Evolutionary conservation across 2,113 vertebrate species (phyloP).

Genomic region (Hyaena hyaena): DNA sequence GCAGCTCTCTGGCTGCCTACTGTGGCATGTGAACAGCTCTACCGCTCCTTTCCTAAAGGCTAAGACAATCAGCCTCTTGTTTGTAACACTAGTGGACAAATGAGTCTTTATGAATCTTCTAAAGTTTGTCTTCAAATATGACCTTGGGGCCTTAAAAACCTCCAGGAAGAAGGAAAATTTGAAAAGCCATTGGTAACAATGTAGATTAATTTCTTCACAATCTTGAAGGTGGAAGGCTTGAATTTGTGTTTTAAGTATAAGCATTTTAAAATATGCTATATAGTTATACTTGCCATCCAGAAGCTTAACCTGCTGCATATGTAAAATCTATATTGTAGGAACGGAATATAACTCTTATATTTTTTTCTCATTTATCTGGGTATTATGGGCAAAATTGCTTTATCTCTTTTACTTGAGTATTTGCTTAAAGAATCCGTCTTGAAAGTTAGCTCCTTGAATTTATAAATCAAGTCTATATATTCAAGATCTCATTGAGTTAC

Average conservation of each 20-base stretch:
- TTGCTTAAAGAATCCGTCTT: neutral
- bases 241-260: neutral
- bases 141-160: neutral
- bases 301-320: neutral
- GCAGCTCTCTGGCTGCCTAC: neutral
- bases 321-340: neutral
- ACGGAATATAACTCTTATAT: neutral
- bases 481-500: neutral
- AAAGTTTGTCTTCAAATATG: neutral
- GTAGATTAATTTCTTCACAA: neutral
- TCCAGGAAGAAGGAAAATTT: neutral
- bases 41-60: neutral
- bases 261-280: neutral
- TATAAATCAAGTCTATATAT: neutral
- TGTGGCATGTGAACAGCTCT: neutral
- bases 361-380: neutral
- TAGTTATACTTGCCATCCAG: neutral
- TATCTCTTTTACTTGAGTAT: neutral
- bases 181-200: neutral
- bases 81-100: neutral
- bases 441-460: neutral
- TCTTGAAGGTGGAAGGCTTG: neutral
- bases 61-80: neutral
- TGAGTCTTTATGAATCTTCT: neutral
- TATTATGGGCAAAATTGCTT: neutral